Base-by-base conservation (phyloP, 2,113 vertebrate genomes). In the Mohoua ochrocephala region DNA sequence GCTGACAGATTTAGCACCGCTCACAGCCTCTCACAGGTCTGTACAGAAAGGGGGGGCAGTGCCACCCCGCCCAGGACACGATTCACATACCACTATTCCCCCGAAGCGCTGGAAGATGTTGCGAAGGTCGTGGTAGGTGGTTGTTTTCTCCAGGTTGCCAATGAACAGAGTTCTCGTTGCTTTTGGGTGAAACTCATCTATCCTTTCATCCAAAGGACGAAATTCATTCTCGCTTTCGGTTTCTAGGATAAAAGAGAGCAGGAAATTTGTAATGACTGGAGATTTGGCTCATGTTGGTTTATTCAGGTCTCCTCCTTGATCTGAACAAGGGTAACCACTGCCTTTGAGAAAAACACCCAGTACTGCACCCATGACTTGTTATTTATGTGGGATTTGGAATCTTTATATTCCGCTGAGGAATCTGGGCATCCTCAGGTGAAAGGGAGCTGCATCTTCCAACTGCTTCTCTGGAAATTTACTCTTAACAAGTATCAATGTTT, bases 161-260 rank as follows among this genome's bases (percentile, higher is more conserved):
- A 99, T 99, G 86, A 99, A 99, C 87, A 99, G 98, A 49, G 99
- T 99, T 75, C 99, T 98, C 1, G 99, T 99, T 49, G 99, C 99
- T 97, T 99, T 99, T 2, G 99, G 99, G 91, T 99, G 99, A 96
- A 99, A 99, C 88, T 99, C 99, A 47, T 99, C 99, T 98, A 99
- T 99, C 96, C 99, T 98, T 95, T 99, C 99, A 97, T 99, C 99
- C 97, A 99, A 96, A 52, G 99, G 99, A 53, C 99, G 98, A 92
- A 99, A 99, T 97, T 99, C 99, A 84, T 99, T 99, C 98, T 99
- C 99, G 6, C 99, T 99, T 98, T 99, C 99, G 1, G 99, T 99
- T 98, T 99, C 99, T 99, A 96, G 82, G 97, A 87, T 42, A 75
- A 35, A 86, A 73, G 47, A 87, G 50, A 91, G 63, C 15, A 76